Conservation (phyloP, 2,888 invertebrate genomes). For the Cataglyphis altisquamis region DNA sequence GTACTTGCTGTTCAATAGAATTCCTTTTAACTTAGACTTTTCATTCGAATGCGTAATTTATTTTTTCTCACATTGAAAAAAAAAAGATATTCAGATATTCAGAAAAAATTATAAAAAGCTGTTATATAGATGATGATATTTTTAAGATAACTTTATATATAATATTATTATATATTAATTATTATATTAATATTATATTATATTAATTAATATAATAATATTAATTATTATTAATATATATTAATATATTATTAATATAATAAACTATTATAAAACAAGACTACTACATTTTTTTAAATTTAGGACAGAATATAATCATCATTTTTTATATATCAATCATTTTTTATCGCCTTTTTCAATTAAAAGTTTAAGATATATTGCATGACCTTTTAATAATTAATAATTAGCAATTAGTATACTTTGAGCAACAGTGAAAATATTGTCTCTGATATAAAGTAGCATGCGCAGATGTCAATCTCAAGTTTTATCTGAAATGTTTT, state of each 20-base stretch:
- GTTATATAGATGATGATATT: neutral
- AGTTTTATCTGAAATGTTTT: neutral
- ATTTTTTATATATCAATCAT: no score
- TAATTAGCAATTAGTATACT: neutral
- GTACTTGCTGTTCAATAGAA: neutral
- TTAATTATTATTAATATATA: no score
- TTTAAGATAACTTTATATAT: no score
- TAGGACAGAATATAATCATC: no score
- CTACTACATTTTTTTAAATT: no score
- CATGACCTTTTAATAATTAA: neutral
- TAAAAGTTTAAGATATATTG: neutral
- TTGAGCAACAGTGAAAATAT: slow-evolving; percentile 3
- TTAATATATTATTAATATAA: no score
- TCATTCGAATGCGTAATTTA: neutral
- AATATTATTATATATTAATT: no score
- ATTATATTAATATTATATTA: no score
- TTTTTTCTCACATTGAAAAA: neutral
- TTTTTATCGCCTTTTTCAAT: no score
- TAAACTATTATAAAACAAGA: neutral
- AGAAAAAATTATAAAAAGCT: neutral
- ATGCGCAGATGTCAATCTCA: neutral
- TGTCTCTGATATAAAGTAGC: neutral
- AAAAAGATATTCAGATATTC: neutral
- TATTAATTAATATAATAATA: no score
- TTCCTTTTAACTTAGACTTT: neutral